These are phyloP conservation scores for Hetaerina titia DNA, from an alignment of 2,888 invertebrate genomes.

Conservation along the genomic window DNA sequence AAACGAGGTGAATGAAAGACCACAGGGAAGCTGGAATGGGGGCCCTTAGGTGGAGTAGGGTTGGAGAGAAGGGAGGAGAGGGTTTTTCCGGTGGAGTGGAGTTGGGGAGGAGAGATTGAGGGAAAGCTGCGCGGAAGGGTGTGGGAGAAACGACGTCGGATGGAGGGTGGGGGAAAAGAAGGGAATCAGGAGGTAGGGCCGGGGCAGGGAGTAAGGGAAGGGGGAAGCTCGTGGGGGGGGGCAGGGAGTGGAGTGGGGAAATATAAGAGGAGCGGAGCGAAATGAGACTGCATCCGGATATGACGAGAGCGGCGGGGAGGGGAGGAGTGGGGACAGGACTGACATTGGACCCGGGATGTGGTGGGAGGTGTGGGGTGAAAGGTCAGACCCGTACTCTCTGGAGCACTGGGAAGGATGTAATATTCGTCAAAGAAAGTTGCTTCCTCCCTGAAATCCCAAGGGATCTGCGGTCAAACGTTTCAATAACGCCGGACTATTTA, in stretches of 20 bases:
- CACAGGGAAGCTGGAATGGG: not conserved
- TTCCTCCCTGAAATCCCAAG: too few species aligned
- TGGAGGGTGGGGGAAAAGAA: not conserved
- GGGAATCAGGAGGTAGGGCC: not conserved
- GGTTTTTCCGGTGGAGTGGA: too few species aligned
- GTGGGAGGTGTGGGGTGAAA: not conserved
- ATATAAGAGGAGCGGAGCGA: not conserved
- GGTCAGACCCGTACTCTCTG: not conserved
- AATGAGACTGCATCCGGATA: too few species aligned
- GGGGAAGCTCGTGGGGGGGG: not conserved
- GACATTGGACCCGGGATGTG: too few species aligned
- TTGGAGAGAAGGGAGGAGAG: not conserved
- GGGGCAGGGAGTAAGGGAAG: not conserved
- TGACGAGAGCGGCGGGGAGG: not conserved
- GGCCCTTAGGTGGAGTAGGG: not conserved
- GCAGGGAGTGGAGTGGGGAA: not conserved
- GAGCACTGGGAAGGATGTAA: not conserved
- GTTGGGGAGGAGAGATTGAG: too few species aligned
- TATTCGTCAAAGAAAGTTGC: too few species aligned
- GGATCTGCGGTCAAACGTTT: too few species aligned
- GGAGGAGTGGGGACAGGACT: not conserved
- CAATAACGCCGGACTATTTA: too few species aligned
- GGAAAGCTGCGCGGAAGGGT: too few species aligned
- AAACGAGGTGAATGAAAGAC: conserved; percentile 66
- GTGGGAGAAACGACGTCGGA: too few species aligned